A percentile compares a stretch with the other conserved stretches of the same genome.
Evolutionary conservation across 1,140 invertebrate genomes (phyloP).

Genomic region (Euborellia annulipes): DNA sequence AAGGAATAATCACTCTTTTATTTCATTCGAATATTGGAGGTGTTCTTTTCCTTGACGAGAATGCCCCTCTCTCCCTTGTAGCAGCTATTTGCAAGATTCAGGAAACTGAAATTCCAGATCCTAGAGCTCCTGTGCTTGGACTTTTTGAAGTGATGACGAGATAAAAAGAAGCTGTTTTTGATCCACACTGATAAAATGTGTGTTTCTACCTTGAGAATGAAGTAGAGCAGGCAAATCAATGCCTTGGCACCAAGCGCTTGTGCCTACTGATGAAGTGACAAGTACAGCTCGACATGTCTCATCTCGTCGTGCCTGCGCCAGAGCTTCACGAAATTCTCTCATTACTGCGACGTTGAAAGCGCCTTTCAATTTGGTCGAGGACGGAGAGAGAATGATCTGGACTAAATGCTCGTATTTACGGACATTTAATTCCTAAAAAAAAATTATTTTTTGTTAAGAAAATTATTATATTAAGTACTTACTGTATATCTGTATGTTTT

Average conservation of each 20-base stretch:
- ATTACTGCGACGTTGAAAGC: slow-evolving; percentile 41
- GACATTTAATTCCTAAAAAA: slow-evolving; percentile 36
- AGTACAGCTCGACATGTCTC: slow-evolving; percentile 43
- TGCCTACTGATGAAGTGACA: slow-evolving; percentile 39
- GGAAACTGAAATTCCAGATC: too few relatives aligned
- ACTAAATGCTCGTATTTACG: slow-evolving; percentile 42
- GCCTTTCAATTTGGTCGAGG: slow-evolving; percentile 37
- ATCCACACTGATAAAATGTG: too few relatives aligned
- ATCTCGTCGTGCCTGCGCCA: slow-evolving; percentile 41
- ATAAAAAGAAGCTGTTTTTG: too few relatives aligned
- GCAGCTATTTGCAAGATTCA: too few relatives aligned
- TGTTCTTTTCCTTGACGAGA: too few relatives aligned
- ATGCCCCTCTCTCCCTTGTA: too few relatives aligned
- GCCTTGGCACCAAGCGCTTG: slow-evolving; percentile 50
- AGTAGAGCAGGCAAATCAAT: slow-evolving; percentile 47
- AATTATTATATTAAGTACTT: too few relatives aligned
- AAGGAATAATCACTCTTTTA: too few relatives aligned
- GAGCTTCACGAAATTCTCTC: slow-evolving; percentile 40
- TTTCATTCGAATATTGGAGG: too few relatives aligned
- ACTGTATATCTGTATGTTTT: too few relatives aligned
- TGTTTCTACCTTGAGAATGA: slow-evolving; percentile 24
- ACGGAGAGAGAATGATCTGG: slow-evolving; percentile 42
- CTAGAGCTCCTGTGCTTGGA: too few relatives aligned
- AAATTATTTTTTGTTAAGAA: not conserved
- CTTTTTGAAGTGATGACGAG: too few relatives aligned